Evolutionary conservation across 2,888 invertebrate genomes (phyloP), one percentile per base, ranked within the genome.

Genomic region (Digitonthophagus gazella): DNA sequence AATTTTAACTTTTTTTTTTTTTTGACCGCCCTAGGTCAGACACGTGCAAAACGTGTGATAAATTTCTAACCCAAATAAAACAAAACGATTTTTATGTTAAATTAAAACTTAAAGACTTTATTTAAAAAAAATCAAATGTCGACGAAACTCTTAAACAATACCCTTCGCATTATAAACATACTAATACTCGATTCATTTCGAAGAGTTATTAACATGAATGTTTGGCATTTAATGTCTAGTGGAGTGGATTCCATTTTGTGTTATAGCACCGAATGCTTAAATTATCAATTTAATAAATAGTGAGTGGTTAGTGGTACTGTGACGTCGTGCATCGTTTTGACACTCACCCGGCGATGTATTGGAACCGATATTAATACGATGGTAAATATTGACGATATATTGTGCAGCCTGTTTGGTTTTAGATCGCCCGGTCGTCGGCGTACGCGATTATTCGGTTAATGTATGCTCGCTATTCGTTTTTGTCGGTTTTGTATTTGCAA

Each of bases 1-100:
- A 67, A 67, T 63, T 67, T 67, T 14, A 67, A 67, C 63, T n/a
- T n/a, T n/a, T n/a, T n/a, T 55, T 67, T 14, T 63, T 15, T 61
- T 67, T 67, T 67, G 63, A 63, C 15, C 61, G 14, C 28, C 61
- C 67, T 20, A 54, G 67, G 14, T 54, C 20, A 44, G 64, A 67
- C 28, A 64, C 67, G 18, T 63, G 67, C 55, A 61, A 67, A 55
- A 61, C 2, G 20, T 67, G 67, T 63, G 16, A 67, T 63, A 67
- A 18, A 15, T 15, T 67, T 54, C 16, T 28, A 63, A 67, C 64
- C 20, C 20, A 67, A 61, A 58, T 67, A 63, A 22, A 58, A 14
- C n/a, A n/a, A n/a, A n/a, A n/a, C n/a, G n/a, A n/a, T n/a, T n/a
- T n/a, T n/a, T n/a, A n/a, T n/a, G n/a, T n/a, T n/a, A n/a, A n/a